Conservation (phyloP, 2,888 invertebrate genomes). For the Sceliomorpha sp. region DNA sequence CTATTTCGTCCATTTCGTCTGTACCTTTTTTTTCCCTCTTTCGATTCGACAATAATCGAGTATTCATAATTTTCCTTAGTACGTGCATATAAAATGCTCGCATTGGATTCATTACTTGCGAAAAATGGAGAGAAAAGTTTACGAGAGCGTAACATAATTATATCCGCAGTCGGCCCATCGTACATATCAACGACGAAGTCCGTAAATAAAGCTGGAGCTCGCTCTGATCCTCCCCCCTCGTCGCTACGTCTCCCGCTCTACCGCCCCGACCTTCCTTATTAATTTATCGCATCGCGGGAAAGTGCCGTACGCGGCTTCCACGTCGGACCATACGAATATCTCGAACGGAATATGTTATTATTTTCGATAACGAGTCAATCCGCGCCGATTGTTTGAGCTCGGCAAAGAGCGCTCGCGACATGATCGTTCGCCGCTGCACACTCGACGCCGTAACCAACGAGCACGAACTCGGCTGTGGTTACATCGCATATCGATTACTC, state of each 20-base stretch:
- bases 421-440: conserved; percentile 36
- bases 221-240: no score
- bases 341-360: conserved; percentile 10
- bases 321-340: conserved; percentile 15
- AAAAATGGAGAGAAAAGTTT: no score
- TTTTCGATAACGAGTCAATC: conserved; percentile 45
- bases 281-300: conserved; percentile 26
- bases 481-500: no score
- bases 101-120: no score
- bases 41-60: no score
- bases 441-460: no score
- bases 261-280: conserved; percentile 27
- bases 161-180: conserved; percentile 7
- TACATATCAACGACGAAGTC: conserved; percentile 28
- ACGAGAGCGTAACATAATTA: no score
- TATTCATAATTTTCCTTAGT: no score
- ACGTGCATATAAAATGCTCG: no score
- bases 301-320: conserved; percentile 8
- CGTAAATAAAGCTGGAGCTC: conserved; percentile 27
- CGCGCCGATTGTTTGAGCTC: conserved; percentile 19
- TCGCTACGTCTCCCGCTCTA: conserved; percentile 14
- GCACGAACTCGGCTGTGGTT: no score
- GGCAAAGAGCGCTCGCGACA: conserved; percentile 18
- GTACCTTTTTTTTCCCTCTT: no score
- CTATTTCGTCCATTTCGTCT: no score